A percentile compares a stretch with the other conserved stretches of the same genome.
Evolutionary conservation across 2,797 vertebrate species (phyloP).

Genomic region (Coregonus ussuriensis): DNA sequence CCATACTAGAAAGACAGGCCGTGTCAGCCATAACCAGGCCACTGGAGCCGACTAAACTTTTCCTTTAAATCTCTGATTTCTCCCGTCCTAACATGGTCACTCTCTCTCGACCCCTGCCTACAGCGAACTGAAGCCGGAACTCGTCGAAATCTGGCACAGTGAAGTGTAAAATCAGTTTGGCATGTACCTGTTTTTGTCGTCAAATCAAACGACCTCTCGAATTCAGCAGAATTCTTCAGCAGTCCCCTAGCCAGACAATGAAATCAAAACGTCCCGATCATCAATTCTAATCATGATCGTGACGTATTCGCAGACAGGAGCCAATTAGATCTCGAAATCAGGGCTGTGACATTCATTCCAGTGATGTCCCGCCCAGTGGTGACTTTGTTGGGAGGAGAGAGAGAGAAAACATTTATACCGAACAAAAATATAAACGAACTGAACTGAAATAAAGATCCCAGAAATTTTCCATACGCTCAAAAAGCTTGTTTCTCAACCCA

Average conservation of each 20-base stretch:
- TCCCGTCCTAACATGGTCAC: slow-evolving; percentile 42
- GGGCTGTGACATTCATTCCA: slow-evolving; percentile 79
- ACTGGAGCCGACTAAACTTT: slow-evolving; percentile 74
- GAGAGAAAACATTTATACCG: slow-evolving; percentile 40
- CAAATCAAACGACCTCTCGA: slow-evolving; percentile 73
- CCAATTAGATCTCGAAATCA: slow-evolving; percentile 88
- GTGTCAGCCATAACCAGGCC: slow-evolving; percentile 62
- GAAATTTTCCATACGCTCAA: too few species aligned
- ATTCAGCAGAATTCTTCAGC: slow-evolving; percentile 91
- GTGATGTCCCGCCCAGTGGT: slow-evolving; percentile 73
- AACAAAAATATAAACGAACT: too few species aligned
- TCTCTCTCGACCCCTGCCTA: slow-evolving; percentile 35
- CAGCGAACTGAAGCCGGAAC: not conserved
- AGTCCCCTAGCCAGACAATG: slow-evolving; percentile 94
- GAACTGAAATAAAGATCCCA: too few species aligned
- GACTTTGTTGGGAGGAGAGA: slow-evolving; percentile 69
- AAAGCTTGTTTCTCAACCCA: too few species aligned
- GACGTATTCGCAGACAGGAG: slow-evolving; percentile 89
- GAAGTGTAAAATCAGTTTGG: slow-evolving; percentile 45
- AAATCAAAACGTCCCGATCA: slow-evolving; percentile 99
- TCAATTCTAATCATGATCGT: slow-evolving; percentile 99
- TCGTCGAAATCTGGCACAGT: not conserved
- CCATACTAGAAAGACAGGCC: slow-evolving; percentile 59
- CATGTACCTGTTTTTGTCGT: slow-evolving; percentile 72
- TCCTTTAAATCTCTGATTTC: slow-evolving; percentile 71